A percentile compares a stretch with the other conserved stretches of the same genome.
Evolutionary conservation across 2,797 vertebrate species (phyloP).

Genomic region (Myripristis jacobus): DNA sequence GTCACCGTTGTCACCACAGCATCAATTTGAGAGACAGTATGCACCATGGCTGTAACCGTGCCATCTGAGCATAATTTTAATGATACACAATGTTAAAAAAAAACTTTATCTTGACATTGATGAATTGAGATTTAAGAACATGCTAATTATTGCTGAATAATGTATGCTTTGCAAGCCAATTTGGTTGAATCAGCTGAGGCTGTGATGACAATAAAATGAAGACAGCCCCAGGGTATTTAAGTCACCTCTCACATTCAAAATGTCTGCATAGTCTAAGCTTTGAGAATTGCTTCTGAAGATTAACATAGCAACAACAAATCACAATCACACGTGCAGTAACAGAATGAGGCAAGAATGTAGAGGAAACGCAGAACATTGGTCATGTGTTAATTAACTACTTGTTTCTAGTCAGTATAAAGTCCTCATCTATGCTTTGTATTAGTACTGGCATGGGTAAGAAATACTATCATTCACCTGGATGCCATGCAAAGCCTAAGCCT

Average conservation of each 20-base stretch:
- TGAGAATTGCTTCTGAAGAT: constrained; percentile 65
- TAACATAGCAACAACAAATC: constrained; percentile 50
- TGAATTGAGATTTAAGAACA: constrained; percentile 42
- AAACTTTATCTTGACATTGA: constrained; percentile 44
- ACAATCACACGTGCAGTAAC: constrained; percentile 43
- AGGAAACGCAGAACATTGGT: constrained; percentile 16
- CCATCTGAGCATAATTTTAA: constrained; percentile 58
- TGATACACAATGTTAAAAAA: constrained; percentile 39
- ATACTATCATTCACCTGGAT: constrained; percentile 12
- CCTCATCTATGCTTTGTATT: constrained; percentile 7
- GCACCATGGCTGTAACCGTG: constrained; percentile 61
- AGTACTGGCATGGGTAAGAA: constrained; percentile 6
- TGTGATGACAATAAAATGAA: constrained; percentile 34
- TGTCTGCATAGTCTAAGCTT: constrained; percentile 82
- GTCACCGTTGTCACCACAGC: constrained; percentile 51
- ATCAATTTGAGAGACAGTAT: constrained; percentile 55
- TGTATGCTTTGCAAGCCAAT: constrained; percentile 67
- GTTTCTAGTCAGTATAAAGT: constrained; percentile 4
- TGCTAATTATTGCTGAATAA: constrained; percentile 66
- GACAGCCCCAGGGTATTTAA: constrained; percentile 48
- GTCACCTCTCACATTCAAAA: constrained; percentile 81
- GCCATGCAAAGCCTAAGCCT: constrained; percentile 16
- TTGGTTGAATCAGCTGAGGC: constrained; percentile 70
- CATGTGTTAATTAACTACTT: constrained; percentile 17
- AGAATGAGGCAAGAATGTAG: constrained; percentile 33